These are phyloP conservation scores for Proctacanthus coquilletti DNA, from an alignment of 1,140 invertebrate genomes.

Conservation along the genomic window DNA sequence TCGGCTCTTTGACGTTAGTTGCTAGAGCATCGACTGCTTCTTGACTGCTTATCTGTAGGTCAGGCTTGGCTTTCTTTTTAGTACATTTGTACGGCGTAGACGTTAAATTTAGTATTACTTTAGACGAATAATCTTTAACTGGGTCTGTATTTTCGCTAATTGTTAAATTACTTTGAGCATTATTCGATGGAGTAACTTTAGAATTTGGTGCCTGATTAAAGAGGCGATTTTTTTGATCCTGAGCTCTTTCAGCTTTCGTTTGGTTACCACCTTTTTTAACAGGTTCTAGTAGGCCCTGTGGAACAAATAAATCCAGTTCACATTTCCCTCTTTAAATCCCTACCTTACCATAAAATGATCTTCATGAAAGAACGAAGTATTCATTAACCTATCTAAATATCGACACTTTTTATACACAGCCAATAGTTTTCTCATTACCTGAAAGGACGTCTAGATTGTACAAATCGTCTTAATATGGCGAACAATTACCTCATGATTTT, in stretches of 20 bases:
- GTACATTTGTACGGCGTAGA: conserved; percentile 8
- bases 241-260: conserved; percentile 36
- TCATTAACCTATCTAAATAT: conserved; percentile 68
- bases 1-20: too few species aligned
- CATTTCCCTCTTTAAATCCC: background rate
- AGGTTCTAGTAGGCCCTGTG: conserved; percentile 38
- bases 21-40: too few species aligned
- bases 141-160: background rate
- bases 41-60: too few species aligned
- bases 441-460: too few species aligned
- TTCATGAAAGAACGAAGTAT: conserved; percentile 71
- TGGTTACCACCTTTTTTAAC: conserved; percentile 34
- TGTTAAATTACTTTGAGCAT: background rate
- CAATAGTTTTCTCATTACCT: conserved; percentile 57
- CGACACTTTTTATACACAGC: conserved; percentile 75
- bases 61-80: conserved; percentile 1
- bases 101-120: conserved; percentile 9
- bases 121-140: conserved; percentile 7
- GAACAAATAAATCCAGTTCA: background rate
- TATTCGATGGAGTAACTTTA: conserved; percentile 2
- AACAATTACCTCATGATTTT: conserved; percentile 45
- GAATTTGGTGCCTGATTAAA: conserved; percentile 3
- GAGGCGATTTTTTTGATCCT: conserved; percentile 32
- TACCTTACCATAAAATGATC: conserved; percentile 43
- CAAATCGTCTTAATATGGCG: too few species aligned